Percentiles rank a stretch among this genome's conserved stretches.
phyloP scores from a whole-genome alignment of 2,888 invertebrate species.

The Ditula angustiorana region DNA sequence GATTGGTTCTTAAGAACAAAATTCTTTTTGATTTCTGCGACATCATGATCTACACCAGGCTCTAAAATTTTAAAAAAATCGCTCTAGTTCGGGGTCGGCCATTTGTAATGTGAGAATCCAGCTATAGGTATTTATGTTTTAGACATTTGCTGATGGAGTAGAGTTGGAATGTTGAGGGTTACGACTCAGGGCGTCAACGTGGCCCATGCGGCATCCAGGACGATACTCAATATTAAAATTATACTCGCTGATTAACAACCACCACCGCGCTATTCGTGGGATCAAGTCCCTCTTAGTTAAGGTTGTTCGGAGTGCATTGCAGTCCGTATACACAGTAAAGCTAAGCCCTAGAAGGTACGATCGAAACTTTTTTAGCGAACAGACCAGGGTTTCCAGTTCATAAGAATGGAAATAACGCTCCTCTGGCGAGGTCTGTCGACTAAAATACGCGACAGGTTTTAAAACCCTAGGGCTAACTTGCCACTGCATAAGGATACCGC shows the following conservation, averaged over 20 bases:
- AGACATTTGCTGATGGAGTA: background rate
- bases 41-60: conserved; percentile 24
- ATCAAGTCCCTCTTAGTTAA: conserved; percentile 42
- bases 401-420: conserved; percentile 44
- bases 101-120: conserved; percentile 40
- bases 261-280: conserved; percentile 43
- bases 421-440: conserved; percentile 42
- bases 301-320: conserved; percentile 42
- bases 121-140: conserved; percentile 38
- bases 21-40: conserved; percentile 35
- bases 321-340: conserved; percentile 42
- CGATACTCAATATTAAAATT: conserved; percentile 18
- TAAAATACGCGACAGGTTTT: no score
- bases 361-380: conserved; percentile 41
- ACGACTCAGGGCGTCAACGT: conserved; percentile 31
- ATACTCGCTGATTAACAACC: conserved; percentile 27
- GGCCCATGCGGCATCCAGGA: conserved; percentile 18
- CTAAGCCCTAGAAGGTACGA: conserved; percentile 42
- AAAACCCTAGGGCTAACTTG: no score
- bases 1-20: conserved; percentile 27
- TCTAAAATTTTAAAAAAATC: conserved; percentile 38
- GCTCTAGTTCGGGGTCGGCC: conserved; percentile 33
- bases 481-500: conserved; percentile 45
- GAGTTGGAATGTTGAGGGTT: background rate
- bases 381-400: conserved; percentile 45